Evolutionary conservation across 2,888 invertebrate species (phyloP).

Genomic region (Siphlonurus alternatus): DNA sequence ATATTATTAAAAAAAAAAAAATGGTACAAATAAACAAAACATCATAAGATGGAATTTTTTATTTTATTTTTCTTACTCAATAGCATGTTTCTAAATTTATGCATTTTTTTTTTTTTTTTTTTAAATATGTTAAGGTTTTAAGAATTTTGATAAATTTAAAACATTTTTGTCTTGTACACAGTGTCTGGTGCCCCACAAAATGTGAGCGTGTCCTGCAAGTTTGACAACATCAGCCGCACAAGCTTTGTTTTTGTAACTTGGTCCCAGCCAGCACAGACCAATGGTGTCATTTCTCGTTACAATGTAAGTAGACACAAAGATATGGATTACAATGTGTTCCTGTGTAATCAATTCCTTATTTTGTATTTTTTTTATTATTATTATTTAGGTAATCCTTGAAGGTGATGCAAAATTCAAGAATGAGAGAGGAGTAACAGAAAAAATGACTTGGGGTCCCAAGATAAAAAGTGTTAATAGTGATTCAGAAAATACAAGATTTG

Average conservation of each 20-base stretch:
- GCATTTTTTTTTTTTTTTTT: not conserved
- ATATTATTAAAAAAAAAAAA: no score
- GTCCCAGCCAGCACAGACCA: constrained; percentile 52
- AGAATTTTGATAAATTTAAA: not conserved
- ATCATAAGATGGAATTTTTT: no score
- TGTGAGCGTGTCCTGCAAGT: constrained; percentile 45
- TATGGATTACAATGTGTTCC: no score
- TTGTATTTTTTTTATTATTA: constrained; percentile 7
- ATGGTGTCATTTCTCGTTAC: constrained; percentile 65
- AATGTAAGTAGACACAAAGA: constrained; percentile 38
- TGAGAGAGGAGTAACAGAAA: constrained; percentile 30
- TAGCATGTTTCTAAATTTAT: not conserved
- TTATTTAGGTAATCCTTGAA: constrained; percentile 28
- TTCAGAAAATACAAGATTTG: constrained; percentile 36
- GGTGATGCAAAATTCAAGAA: constrained; percentile 37
- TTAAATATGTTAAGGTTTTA: not conserved
- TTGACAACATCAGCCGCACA: constrained; percentile 37
- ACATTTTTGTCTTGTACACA: constrained; percentile 14
- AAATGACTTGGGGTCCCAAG: constrained; percentile 41
- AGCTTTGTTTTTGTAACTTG: constrained; percentile 53
- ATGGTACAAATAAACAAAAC: no score
- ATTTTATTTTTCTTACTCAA: not conserved
- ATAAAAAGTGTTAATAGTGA: constrained; percentile 37
- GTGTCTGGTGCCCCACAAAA: constrained; percentile 55
- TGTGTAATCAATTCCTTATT: no score